Evolutionary conservation across 1,140 invertebrate genomes (phyloP), one percentile per base, ranked within the genome.

Genomic region (Idris sp.): DNA sequence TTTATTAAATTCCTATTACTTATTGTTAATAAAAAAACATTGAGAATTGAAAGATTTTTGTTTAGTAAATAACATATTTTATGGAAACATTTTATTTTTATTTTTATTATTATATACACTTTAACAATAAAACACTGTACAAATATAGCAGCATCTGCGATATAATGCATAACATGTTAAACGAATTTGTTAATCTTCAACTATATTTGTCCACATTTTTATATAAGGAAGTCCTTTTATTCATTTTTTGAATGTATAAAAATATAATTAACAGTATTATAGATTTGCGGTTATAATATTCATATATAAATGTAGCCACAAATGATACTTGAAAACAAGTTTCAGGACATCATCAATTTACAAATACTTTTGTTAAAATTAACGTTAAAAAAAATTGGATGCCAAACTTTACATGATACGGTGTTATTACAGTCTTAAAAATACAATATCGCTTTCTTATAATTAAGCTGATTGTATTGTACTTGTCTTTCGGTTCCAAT

Each of bases 91-190:
- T 59, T 59, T 13, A 40, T 46, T 31, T 68, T 58, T 58, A 68
- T 56, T 68, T n/a, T n/a, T 11, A 40, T 40, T 14, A 36, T 59
- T 33, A 56, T 56, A 54, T 44, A 54, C 51, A 58, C 46, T 53
- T 61, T 53, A 62, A 56, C 58, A 72, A 59, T 61, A 71, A 48
- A 62, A 53, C 48, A 54, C 41, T 62, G 58, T 72, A 62, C 56
- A 62, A 72, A 61, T 54, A 54, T 53, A 62, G 40, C 28, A 62
- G 31, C 48, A 35, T 59, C 22, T 72, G 49, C 40, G 38, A 25
- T 18, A 7, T 25, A 31, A 49, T 44, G 25, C 28, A 13, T 22
- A 49, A 69, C 9, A 22, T 43, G 33, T 59, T 41, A 51, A 69
- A 71, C 31, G 28, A 46, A 71, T 59, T 9, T 38, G n/a, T 26